Percentiles rank a stretch among this genome's conserved stretches.
Conservation (phyloP, 2,113 vertebrate genomes). For the Marcusenius ussheri region DNA sequence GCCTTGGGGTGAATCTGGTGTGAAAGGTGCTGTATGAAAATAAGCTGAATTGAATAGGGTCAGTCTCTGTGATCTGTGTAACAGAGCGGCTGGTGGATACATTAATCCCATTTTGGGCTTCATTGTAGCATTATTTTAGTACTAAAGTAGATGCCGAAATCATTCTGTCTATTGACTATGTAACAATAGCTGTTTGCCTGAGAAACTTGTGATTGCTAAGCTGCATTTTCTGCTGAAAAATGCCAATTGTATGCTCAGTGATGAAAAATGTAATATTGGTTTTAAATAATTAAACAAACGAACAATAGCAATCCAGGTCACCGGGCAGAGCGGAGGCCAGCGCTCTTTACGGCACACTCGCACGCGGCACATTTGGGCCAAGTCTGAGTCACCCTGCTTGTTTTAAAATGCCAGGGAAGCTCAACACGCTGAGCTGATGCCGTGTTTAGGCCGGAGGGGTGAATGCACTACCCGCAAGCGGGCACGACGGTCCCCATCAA, state of each 20-base stretch:
- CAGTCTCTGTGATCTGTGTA: background rate
- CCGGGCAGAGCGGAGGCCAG: background rate
- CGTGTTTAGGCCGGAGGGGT: background rate
- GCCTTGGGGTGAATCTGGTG: background rate
- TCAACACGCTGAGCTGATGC: background rate
- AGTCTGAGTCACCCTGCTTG: background rate
- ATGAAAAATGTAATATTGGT: background rate
- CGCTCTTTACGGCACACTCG: background rate
- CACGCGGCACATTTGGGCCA: background rate
- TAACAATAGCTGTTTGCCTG: background rate
- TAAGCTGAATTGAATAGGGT: background rate
- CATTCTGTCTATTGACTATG: background rate
- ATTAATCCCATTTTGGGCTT: background rate
- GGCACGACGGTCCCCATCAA: background rate
- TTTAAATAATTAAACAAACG: background rate
- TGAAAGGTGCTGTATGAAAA: background rate
- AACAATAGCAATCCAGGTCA: background rate
- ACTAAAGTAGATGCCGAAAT: background rate
- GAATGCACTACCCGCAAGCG: background rate
- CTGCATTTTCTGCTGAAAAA: background rate
- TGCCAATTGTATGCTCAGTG: background rate
- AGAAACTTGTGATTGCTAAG: background rate
- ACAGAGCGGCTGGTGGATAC: background rate
- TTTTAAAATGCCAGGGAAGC: background rate
- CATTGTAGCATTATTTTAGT: background rate